phyloP scores from a whole-genome alignment of 2,888 invertebrate genomes.

The Atrina japonica region DNA sequence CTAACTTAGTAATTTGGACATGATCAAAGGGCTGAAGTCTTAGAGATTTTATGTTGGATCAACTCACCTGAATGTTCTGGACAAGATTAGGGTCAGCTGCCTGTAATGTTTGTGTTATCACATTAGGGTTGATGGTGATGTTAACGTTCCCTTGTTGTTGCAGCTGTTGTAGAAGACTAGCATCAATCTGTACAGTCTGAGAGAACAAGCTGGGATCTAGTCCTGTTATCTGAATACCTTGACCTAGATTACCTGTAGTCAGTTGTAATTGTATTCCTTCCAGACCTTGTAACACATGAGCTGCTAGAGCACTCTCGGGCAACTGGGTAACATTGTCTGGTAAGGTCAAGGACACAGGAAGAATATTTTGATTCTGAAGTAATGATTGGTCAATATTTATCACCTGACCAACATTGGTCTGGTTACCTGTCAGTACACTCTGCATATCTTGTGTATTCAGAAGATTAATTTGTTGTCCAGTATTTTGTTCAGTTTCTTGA shows the following conservation, averaged over 20 bases:
- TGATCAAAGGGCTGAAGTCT: too few species aligned
- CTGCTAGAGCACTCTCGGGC: slow-evolving; percentile 62
- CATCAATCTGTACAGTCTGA: slow-evolving; percentile 82
- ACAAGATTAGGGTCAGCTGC: slow-evolving; percentile 63
- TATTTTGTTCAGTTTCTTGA: slow-evolving; percentile 11
- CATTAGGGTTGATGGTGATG: slow-evolving; percentile 77
- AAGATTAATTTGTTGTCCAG: slow-evolving; percentile 28
- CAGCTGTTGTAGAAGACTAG: slow-evolving; percentile 81
- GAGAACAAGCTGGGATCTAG: slow-evolving; percentile 78
- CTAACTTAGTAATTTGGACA: too few species aligned
- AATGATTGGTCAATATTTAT: slow-evolving; percentile 69
- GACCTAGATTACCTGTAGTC: slow-evolving; percentile 71
- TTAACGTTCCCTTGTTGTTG: slow-evolving; percentile 79
- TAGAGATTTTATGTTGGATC: too few species aligned
- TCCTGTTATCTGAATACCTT: slow-evolving; percentile 80
- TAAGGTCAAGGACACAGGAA: slow-evolving; percentile 70
- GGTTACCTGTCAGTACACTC: slow-evolving; percentile 43
- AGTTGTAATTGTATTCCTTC: slow-evolving; percentile 80
- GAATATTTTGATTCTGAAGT: slow-evolving; percentile 63
- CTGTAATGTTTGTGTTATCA: slow-evolving; percentile 46
- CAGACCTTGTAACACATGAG: slow-evolving; percentile 74
- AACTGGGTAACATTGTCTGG: slow-evolving; percentile 55
- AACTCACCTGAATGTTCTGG: slow-evolving; percentile 54
- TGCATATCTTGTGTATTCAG: slow-evolving; percentile 47
- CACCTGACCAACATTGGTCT: slow-evolving; percentile 52